Evolutionary conservation across 2,113 vertebrate genomes (phyloP).

Genomic region (Pterophyllum scalare): DNA sequence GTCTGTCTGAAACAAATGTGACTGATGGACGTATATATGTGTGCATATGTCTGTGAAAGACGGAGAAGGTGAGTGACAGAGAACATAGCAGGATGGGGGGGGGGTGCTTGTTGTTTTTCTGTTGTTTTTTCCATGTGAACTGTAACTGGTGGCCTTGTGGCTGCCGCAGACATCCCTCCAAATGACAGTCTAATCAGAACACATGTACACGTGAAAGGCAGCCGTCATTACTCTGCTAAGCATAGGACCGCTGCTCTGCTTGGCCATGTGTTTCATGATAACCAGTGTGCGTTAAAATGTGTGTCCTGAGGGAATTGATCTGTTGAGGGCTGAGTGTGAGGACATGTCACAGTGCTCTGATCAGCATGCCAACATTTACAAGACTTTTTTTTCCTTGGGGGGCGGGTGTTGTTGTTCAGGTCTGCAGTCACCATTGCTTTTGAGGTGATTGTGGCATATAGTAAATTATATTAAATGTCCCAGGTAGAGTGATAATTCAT

Average conservation of each 20-base stretch:
- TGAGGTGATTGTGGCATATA: not conserved
- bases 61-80: constrained; percentile 24
- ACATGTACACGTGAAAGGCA: constrained; percentile 71
- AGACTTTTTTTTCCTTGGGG: not conserved
- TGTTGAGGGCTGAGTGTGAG: constrained; percentile 30
- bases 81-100: not conserved
- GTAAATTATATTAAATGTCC: not conserved
- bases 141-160: constrained; percentile 60
- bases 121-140: constrained; percentile 70
- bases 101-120: constrained; percentile 32
- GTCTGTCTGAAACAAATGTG: constrained; percentile 47
- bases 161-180: constrained; percentile 68
- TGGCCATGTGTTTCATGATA: constrained; percentile 71
- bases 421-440: not conserved
- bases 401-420: no score
- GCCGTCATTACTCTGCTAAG: constrained; percentile 79
- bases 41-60: constrained; percentile 27
- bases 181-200: constrained; percentile 81
- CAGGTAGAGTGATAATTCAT: not conserved
- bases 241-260: constrained; percentile 69
- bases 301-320: constrained; percentile 67
- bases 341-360: constrained; percentile 22
- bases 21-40: constrained; percentile 37
- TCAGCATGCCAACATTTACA: not conserved
- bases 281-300: constrained; percentile 65